Percentiles rank a stretch among this genome's conserved stretches.
These are phyloP conservation scores for Calliopsis andreniformis DNA, from an alignment of 1,140 invertebrate genomes.

Conservation along the genomic window DNA sequence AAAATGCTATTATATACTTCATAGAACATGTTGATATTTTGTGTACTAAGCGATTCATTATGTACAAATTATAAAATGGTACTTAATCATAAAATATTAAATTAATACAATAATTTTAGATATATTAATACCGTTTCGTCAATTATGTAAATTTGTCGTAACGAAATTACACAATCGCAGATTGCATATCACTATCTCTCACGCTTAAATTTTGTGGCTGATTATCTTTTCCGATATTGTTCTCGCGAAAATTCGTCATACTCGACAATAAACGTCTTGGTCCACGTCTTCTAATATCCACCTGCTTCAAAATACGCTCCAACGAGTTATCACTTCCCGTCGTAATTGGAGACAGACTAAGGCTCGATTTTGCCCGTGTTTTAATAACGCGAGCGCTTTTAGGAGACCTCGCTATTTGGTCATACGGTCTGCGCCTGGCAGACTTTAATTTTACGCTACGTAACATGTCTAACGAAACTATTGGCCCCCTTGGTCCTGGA, in stretches of 20 bases:
- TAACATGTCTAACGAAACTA: slow-evolving; percentile 75
- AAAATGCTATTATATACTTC: no score
- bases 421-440: slow-evolving; percentile 57
- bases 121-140: no score
- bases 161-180: slow-evolving; percentile 2
- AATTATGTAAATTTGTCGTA: neutral
- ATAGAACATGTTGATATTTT: no score
- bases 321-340: slow-evolving; percentile 59
- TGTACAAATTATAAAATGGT: no score
- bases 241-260: slow-evolving; percentile 45
- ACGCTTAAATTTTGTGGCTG: slow-evolving; percentile 8
- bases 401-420: slow-evolving; percentile 62
- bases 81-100: no score
- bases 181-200: slow-evolving; percentile 29
- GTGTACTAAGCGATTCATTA: no score
- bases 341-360: slow-evolving; percentile 67
- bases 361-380: slow-evolving; percentile 45
- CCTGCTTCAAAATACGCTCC: slow-evolving; percentile 62
- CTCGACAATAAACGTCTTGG: slow-evolving; percentile 46
- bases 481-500: slow-evolving; percentile 59
- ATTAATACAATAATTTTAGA: no score
- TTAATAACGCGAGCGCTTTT: slow-evolving; percentile 58
- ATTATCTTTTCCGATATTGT: slow-evolving; percentile 36
- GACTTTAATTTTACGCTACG: slow-evolving; percentile 75
- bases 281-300: slow-evolving; percentile 55